Conservation (phyloP, 2,888 invertebrate species). For the Microplitis deprimator region DNA sequence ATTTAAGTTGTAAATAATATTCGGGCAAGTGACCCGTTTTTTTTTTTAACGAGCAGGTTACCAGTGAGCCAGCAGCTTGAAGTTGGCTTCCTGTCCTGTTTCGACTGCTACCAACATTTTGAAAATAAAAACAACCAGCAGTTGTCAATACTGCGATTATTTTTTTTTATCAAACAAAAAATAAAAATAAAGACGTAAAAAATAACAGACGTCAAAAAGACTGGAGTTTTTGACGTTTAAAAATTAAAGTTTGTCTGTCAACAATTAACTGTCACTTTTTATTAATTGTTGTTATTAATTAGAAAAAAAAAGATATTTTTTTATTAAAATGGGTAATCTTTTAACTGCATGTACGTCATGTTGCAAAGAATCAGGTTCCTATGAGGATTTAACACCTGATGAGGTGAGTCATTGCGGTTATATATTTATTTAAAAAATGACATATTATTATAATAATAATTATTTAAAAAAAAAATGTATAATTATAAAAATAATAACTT, state of each 20-base stretch:
- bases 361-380: slow-evolving; percentile 74
- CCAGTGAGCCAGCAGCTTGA: not conserved
- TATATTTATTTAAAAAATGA: slow-evolving; percentile 35
- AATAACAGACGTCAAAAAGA: not conserved
- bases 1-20: not conserved
- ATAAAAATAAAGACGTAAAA: not conserved
- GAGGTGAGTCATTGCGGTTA: slow-evolving; percentile 70
- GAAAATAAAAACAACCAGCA: not conserved
- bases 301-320: not conserved
- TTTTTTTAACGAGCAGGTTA: not conserved
- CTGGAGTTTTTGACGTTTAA: not conserved
- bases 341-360: slow-evolving; percentile 71
- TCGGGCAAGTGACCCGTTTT: not conserved
- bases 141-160: not conserved
- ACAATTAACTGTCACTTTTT: not conserved
- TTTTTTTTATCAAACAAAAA: not conserved
- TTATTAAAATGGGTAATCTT: slow-evolving; percentile 61
- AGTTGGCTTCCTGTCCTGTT: not conserved
- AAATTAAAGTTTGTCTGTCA: not conserved
- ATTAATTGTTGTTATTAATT: not conserved
- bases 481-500: not conserved
- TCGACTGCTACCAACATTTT: not conserved
- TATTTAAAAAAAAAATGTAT: not conserved
- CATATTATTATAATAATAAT: slow-evolving; percentile 7
- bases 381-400: slow-evolving; percentile 75